A percentile compares a stretch with the other conserved stretches of the same genome.
Conservation (phyloP, 2,113 vertebrate genomes). For the Catharus minimus region DNA sequence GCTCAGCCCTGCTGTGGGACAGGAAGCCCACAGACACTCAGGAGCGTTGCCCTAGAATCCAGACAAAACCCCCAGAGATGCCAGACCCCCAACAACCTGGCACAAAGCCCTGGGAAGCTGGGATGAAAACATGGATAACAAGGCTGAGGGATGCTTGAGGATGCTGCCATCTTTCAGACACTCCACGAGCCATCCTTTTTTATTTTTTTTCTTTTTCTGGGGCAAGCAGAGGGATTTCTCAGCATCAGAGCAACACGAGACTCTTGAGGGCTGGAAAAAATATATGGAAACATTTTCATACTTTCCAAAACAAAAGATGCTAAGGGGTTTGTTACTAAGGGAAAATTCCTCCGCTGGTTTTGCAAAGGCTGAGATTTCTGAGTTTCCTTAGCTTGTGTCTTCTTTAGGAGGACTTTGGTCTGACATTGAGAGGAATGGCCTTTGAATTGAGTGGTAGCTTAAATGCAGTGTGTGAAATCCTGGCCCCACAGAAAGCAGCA, state of each 20-base stretch:
- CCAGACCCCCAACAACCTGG: slow-evolving; percentile 19
- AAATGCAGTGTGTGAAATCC: neutral
- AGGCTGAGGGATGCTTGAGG: neutral
- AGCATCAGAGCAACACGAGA: neutral
- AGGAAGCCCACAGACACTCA: neutral
- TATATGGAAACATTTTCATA: slow-evolving; percentile 41
- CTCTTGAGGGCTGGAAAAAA: slow-evolving; percentile 3
- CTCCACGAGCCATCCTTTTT: fast-evolving
- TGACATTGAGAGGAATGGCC: neutral
- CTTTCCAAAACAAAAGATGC: slow-evolving; percentile 58
- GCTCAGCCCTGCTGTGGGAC: neutral
- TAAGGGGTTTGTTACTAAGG: slow-evolving; percentile 20
- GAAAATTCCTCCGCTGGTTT: neutral
- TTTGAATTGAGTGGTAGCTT: neutral
- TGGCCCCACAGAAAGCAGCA: neutral
- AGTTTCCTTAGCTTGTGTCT: neutral
- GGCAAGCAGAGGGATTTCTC: slow-evolving; percentile 17
- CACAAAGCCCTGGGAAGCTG: slow-evolving; percentile 41
- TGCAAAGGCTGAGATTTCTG: neutral
- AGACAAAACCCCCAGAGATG: slow-evolving; percentile 11
- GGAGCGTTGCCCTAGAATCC: neutral
- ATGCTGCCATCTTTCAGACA: slow-evolving; percentile 32
- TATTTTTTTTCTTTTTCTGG: neutral
- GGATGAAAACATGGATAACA: slow-evolving; percentile 10
- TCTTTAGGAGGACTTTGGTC: neutral